These are phyloP conservation scores for Rhabdophis nuchalis DNA, from an alignment of 2,797 vertebrate genomes.

Conservation along the genomic window DNA sequence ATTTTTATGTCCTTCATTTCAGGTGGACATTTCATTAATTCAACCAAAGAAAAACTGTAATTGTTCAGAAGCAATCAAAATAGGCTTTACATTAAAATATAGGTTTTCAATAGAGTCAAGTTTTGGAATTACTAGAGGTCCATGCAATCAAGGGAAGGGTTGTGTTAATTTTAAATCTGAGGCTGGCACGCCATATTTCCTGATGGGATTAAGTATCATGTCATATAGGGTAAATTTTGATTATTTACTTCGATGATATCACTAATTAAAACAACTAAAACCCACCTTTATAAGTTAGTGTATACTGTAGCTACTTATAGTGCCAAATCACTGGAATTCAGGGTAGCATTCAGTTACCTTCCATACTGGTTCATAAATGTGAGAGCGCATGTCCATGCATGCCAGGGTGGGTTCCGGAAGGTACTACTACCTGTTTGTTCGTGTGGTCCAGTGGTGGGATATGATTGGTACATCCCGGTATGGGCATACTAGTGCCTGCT, in stretches of 20 bases:
- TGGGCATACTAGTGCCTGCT: too few species aligned
- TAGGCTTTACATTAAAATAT: background rate
- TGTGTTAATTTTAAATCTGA: background rate
- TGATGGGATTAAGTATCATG: background rate
- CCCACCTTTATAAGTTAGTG: background rate
- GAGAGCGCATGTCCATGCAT: too few species aligned
- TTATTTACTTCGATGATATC: background rate
- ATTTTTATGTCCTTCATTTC: background rate
- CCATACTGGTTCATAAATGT: too few species aligned
- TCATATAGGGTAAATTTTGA: background rate
- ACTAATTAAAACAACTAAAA: background rate
- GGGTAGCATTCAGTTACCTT: too few species aligned
- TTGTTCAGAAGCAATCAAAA: background rate
- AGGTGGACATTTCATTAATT: background rate
- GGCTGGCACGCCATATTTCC: background rate
- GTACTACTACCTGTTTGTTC: too few species aligned
- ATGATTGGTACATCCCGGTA: too few species aligned
- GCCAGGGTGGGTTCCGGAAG: too few species aligned
- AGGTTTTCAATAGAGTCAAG: background rate
- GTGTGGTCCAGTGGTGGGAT: too few species aligned
- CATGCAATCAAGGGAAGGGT: background rate
- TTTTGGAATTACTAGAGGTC: background rate
- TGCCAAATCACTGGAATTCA: background rate
- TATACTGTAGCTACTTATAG: background rate
- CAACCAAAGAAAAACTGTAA: background rate